Evolutionary conservation across 2,113 vertebrate genomes (phyloP).

Genomic region (Bettongia penicillata): DNA sequence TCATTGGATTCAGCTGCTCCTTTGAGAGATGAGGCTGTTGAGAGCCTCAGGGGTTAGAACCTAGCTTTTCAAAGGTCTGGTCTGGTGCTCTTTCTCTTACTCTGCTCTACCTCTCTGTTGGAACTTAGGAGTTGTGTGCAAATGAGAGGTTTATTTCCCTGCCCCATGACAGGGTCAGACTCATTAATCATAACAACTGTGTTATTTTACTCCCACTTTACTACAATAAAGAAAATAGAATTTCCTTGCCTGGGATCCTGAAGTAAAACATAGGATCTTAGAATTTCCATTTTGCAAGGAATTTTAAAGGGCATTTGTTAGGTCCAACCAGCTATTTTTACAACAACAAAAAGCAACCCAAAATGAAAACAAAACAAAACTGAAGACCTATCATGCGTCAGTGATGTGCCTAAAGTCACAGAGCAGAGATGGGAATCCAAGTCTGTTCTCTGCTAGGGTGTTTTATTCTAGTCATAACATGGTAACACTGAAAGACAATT

Average conservation of each 20-base stretch:
- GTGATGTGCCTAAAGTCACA: background rate
- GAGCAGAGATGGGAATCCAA: background rate
- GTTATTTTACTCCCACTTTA: background rate
- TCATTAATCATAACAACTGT: background rate
- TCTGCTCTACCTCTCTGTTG: background rate
- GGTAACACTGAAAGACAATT: background rate
- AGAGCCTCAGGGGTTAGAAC: background rate
- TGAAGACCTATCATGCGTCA: background rate
- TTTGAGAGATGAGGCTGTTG: background rate
- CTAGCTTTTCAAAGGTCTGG: background rate
- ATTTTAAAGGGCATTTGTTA: background rate
- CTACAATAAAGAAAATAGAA: slow-evolving; percentile 1
- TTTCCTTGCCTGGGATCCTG: background rate
- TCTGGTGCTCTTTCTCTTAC: background rate
- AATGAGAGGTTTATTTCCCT: slow-evolving; percentile 16
- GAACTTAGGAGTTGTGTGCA: background rate
- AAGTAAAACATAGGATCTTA: background rate
- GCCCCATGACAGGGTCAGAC: background rate
- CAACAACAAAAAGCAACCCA: background rate
- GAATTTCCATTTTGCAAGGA: background rate
- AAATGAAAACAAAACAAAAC: background rate
- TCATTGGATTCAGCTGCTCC: background rate
- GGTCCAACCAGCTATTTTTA: background rate
- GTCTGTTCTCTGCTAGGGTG: background rate
- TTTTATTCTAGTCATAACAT: background rate